These are phyloP conservation scores for Trematomus loennbergii DNA, from an alignment of 2,113 vertebrate genomes.

Conservation along the genomic window DNA sequence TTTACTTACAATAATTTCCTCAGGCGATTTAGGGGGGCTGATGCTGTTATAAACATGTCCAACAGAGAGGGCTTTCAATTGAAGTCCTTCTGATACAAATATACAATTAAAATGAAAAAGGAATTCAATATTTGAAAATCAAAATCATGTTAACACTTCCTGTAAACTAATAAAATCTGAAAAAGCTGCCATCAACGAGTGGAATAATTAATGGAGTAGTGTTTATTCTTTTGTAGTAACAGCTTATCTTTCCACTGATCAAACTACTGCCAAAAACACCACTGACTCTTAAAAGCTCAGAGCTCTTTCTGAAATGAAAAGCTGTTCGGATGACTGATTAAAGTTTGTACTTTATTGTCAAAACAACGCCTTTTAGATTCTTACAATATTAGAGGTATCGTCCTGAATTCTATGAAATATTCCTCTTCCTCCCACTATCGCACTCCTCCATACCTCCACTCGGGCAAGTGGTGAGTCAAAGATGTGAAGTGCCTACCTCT, in stretches of 20 bases:
- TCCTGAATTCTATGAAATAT: slow-evolving; percentile 19
- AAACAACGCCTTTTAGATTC: not conserved
- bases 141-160: not conserved
- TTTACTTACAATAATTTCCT: no score
- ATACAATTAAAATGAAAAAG: not conserved
- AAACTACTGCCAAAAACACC: not conserved
- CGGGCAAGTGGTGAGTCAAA: slow-evolving; percentile 54
- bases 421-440: slow-evolving; percentile 47
- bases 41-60: not conserved
- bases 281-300: no score
- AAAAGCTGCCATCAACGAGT: not conserved
- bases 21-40: not conserved
- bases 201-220: not conserved
- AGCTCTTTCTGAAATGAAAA: no score
- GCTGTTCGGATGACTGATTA: not conserved
- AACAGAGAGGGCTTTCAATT: not conserved
- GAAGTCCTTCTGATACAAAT: not conserved
- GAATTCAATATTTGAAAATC: not conserved
- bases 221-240: not conserved
- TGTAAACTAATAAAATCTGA: not conserved
- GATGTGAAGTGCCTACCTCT: slow-evolving; percentile 28
- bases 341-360: not conserved
- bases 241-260: not conserved
- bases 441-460: slow-evolving; percentile 57
- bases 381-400: slow-evolving; percentile 2